phyloP scores from a whole-genome alignment of 1,140 invertebrate genomes.

The Periplaneta americana region DNA sequence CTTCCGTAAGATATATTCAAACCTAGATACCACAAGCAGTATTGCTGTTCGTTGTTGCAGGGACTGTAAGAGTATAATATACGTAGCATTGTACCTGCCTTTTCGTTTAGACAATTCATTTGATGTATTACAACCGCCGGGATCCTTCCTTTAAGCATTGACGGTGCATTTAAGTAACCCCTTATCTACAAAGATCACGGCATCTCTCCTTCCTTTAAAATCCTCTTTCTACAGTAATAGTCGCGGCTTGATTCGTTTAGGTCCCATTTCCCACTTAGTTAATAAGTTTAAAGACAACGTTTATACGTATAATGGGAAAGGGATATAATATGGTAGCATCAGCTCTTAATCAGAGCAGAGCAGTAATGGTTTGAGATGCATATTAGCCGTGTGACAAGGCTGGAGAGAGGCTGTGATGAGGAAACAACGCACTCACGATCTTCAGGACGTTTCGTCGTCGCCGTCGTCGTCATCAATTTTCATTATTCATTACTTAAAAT shows the following conservation, averaged over 20 bases:
- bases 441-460: neutral
- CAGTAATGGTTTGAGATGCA: neutral
- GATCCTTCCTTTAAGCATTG: too few species aligned
- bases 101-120: too few species aligned
- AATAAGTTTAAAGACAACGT: neutral
- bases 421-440: neutral
- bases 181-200: neutral
- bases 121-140: too few species aligned
- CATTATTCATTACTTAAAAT: neutral
- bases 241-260: neutral
- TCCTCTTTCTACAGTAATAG: neutral
- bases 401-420: neutral
- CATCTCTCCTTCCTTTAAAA: neutral
- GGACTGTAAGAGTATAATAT: too few species aligned
- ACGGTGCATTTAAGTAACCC: too few species aligned
- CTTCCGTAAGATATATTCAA: too few species aligned
- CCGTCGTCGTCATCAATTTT: neutral
- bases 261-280: neutral
- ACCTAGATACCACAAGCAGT: too few species aligned
- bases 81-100: too few species aligned
- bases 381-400: neutral
- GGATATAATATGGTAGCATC: neutral
- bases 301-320: neutral
- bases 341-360: neutral
- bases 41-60: too few species aligned